A percentile compares a stretch with the other conserved stretches of the same genome.
Evolutionary conservation across 1,140 invertebrate species (phyloP).

Genomic region (Aphidius ervi): DNA sequence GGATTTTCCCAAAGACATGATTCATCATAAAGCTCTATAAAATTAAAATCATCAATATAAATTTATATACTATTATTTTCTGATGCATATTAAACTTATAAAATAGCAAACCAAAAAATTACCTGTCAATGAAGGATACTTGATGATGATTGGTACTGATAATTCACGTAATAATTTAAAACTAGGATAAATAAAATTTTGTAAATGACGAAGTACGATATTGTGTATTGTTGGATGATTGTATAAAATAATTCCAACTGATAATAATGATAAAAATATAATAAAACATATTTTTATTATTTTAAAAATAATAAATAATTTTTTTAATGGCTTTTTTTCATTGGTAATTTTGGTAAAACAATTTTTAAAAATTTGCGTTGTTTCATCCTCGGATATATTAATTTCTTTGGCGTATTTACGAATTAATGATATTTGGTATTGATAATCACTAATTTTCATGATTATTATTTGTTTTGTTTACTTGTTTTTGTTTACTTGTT

Average conservation of each 20-base stretch:
- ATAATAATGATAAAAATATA: slow-evolving; percentile 27
- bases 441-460: no score
- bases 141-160: slow-evolving; percentile 60
- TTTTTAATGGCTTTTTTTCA: slow-evolving; percentile 32
- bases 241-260: slow-evolving; percentile 36
- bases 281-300: slow-evolving; percentile 23
- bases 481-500: no score
- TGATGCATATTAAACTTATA: slow-evolving; percentile 10
- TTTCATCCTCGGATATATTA: slow-evolving; percentile 52
- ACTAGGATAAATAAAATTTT: slow-evolving; percentile 67
- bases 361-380: slow-evolving; percentile 53
- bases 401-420: slow-evolving; percentile 37
- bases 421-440: no score
- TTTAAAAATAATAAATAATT: slow-evolving; percentile 18
- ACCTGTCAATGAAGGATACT: slow-evolving; percentile 64
- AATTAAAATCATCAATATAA: slow-evolving; percentile 19
- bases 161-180: slow-evolving; percentile 59
- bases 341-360: slow-evolving; percentile 44
- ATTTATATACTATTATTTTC: slow-evolving; percentile 10
- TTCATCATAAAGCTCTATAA: slow-evolving; percentile 73
- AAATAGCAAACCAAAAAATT: slow-evolving; percentile 20
- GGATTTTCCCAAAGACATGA: slow-evolving; percentile 73
- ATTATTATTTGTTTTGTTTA: no score
- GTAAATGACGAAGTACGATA: slow-evolving; percentile 59
- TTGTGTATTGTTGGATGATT: slow-evolving; percentile 54